Percentiles rank a stretch among this genome's conserved stretches.
Conservation (phyloP, 2,888 invertebrate genomes). For the Plagodis pulveraria region DNA sequence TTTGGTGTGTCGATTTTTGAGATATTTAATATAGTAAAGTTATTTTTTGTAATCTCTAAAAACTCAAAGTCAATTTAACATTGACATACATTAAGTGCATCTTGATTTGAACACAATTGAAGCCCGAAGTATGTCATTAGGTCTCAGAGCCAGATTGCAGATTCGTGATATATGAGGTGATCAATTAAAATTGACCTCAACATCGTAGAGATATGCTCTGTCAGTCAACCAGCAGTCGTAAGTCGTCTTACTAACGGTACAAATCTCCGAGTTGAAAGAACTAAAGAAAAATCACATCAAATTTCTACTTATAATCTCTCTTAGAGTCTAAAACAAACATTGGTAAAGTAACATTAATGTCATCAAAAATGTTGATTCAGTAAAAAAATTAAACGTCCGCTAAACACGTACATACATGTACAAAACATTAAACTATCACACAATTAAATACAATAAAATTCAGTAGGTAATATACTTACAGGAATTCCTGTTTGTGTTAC, state of each 20-base stretch:
- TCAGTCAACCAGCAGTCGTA: conserved; percentile 9
- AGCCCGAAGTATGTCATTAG: conserved; percentile 6
- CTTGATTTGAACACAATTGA: background rate
- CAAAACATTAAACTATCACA: background rate
- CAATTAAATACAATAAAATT: background rate
- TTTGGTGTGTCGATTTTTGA: background rate
- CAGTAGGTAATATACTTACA: conserved; percentile 25
- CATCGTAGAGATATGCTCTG: conserved; percentile 23
- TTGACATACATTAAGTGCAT: conserved; percentile 1
- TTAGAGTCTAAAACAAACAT: background rate
- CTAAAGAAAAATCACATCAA: conserved; percentile 4
- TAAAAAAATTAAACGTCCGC: conserved; percentile 37
- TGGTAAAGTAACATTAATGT: conserved; percentile 21
- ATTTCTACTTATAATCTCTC: no score
- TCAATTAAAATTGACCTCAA: conserved; percentile 45
- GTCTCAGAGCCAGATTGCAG: background rate
- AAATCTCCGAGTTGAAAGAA: conserved; percentile 22
- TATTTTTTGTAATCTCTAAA: background rate
- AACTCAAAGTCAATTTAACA: background rate
- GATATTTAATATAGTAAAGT: background rate
- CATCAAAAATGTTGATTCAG: conserved; percentile 42
- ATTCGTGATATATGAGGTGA: conserved; percentile 30
- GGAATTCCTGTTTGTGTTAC: conserved; percentile 25
- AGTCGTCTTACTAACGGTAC: conserved; percentile 25
- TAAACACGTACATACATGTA: conserved; percentile 29